Evolutionary conservation across 2,888 invertebrate species (phyloP), one percentile per base, ranked within the genome.

Genomic region (Agonopterix arenella): DNA sequence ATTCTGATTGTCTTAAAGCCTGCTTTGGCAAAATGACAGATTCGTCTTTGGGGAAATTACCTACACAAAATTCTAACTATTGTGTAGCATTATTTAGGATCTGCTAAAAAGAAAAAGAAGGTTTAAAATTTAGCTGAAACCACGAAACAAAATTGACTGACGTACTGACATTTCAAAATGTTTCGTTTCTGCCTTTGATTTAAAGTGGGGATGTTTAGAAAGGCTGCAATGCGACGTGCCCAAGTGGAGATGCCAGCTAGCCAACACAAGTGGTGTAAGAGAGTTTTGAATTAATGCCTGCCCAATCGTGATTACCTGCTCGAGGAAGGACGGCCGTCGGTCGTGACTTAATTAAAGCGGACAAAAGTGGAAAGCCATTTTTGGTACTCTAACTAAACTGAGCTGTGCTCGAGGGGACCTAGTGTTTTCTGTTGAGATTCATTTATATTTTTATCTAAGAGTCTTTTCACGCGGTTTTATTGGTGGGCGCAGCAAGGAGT

Each of bases 251-350:
- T 68, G 69, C 68, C 69, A 68, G 68, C 70, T 69, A 76, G 72
- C 68, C 65, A 55, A 58, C 57, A 66, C 53, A 61, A 74, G 71
- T 65, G 66, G 57, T 61, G 60, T 28, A 28, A 28, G 28, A 28
- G 70, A 77, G 72, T 78, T 80, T 76, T 80, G 80, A 80, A 77
- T 79, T 75, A 79, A 80, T 80, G 76, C 72, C 61, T 70, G 69
- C 70, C 74, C 47, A 66, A 78, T 76, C 76, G 67, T 68, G 78
- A 80, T 81, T 79, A 77, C 77, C 79, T 78, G 70, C 58, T 61
- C 60, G 63, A 73, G 70, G 73, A 66, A 63, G 67, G 70, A 58
- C 65, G 66, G 60, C 28, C 1, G 63, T 57, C 67, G 76, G 69
- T 71, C 79, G 79, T 80, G 79, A 78, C 79, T 79, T 75, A 74